phyloP scores from a whole-genome alignment of 1,140 invertebrate genomes.

The Babylonia areolata region DNA sequence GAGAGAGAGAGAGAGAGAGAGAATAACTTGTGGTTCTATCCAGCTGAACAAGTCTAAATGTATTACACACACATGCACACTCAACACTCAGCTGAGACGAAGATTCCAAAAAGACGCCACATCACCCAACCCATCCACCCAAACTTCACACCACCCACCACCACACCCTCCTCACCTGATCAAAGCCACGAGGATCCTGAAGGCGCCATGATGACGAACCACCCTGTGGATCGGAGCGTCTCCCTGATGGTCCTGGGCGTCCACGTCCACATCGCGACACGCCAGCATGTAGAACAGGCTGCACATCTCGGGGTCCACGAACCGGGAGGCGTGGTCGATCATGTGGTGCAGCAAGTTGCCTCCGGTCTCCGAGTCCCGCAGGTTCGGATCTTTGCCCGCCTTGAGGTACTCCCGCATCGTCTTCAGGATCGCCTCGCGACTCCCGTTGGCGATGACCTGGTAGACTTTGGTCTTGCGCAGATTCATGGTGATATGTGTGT shows the following conservation, averaged over 20 bases:
- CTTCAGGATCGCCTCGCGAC: constrained; percentile 57
- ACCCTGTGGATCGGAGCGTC: constrained; percentile 64
- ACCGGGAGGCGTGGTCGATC: constrained; percentile 58
- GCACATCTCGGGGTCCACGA: constrained; percentile 61
- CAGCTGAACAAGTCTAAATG: no score
- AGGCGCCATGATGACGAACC: constrained; percentile 64
- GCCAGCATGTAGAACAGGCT: constrained; percentile 66
- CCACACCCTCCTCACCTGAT: constrained; percentile 56
- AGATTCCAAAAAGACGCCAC: no score
- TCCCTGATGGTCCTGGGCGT: constrained; percentile 62
- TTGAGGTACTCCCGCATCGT: constrained; percentile 61
- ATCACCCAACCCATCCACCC: neutral
- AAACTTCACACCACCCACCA: neutral
- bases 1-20: no score
- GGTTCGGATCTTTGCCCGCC: constrained; percentile 64
- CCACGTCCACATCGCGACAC: constrained; percentile 65
- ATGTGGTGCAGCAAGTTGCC: constrained; percentile 66
- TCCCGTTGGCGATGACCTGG: constrained; percentile 58
- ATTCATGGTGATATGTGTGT: constrained; percentile 54
- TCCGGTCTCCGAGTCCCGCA: constrained; percentile 58
- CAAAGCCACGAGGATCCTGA: constrained; percentile 63
- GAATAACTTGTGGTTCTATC: no score
- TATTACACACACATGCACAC: no score
- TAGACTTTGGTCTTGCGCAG: constrained; percentile 62
- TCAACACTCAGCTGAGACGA: no score